A percentile compares a stretch with the other conserved stretches of the same genome.
Conservation (phyloP, 2,113 vertebrate species). For the Chamaetylas fuelleborni region DNA sequence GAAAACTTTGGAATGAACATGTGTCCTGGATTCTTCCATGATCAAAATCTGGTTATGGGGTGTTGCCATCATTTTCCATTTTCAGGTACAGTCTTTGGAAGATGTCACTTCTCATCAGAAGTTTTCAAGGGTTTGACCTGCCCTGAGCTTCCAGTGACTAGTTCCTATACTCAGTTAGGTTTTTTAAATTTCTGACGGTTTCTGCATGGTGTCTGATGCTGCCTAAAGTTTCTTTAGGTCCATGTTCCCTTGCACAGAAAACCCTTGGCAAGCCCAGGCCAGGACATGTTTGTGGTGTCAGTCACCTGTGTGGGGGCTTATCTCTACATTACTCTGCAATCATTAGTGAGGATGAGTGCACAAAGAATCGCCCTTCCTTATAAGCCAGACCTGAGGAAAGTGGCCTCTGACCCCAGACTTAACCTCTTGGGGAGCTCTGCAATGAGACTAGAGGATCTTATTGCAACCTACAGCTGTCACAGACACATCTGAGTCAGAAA, state of each 20-base stretch:
- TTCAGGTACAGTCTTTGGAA: not conserved
- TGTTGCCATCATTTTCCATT: not conserved
- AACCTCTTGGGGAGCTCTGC: not conserved
- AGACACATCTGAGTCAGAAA: not conserved
- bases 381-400: not conserved
- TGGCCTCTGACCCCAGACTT: not conserved
- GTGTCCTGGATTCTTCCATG: not conserved
- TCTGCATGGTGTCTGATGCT: not conserved
- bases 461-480: not conserved
- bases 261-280: not conserved
- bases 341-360: not conserved
- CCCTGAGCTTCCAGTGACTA: not conserved
- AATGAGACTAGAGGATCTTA: not conserved
- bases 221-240: not conserved
- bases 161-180: not conserved
- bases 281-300: not conserved
- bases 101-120: not conserved
- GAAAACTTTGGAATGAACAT: not conserved
- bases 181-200: not conserved
- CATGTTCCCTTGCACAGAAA: not conserved
- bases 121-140: not conserved
- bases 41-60: not conserved
- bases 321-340: not conserved
- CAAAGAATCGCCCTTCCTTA: not conserved
- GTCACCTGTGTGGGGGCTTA: not conserved